Percentiles rank a stretch among this genome's conserved stretches.
These are phyloP conservation scores for Megalops atlanticus DNA, from an alignment of 2,113 vertebrate species.

Conservation along the genomic window DNA sequence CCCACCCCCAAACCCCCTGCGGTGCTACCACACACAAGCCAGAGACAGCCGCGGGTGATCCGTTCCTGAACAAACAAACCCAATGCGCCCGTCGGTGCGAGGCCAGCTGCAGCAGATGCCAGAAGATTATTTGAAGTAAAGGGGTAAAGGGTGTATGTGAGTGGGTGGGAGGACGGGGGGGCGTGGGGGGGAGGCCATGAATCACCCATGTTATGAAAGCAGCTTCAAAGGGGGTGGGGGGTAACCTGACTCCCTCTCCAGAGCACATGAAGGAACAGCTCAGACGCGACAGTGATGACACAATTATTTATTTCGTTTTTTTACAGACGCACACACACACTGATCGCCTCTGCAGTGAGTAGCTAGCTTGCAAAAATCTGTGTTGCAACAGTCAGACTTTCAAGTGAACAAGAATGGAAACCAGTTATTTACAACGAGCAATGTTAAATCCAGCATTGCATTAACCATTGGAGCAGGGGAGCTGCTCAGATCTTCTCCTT, in stretches of 20 bases:
- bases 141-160: conserved; percentile 25
- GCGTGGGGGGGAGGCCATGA: neutral
- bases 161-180: neutral
- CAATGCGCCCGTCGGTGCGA: conserved; percentile 45
- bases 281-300: neutral
- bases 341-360: neutral
- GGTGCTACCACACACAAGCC: conserved; percentile 6
- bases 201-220: neutral
- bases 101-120: conserved; percentile 49
- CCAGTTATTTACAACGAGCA: neutral
- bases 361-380: neutral
- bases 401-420: neutral
- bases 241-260: conserved; percentile 27
- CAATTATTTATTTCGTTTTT: conserved; percentile 21
- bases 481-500: neutral
- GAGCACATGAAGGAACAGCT: conserved; percentile 3
- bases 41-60: conserved; percentile 36
- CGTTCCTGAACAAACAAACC: conserved; percentile 20
- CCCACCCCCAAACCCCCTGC: neutral
- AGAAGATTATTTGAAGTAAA: conserved; percentile 42
- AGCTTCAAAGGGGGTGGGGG: conserved; percentile 34
- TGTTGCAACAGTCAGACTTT: neutral
- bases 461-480: neutral
- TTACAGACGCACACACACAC: neutral
- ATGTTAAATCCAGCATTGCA: neutral